Percentiles rank a stretch among this genome's conserved stretches.
phyloP scores from a whole-genome alignment of 35 echinoderm and acorn worm species.

The Holothuria glaberrima region DNA sequence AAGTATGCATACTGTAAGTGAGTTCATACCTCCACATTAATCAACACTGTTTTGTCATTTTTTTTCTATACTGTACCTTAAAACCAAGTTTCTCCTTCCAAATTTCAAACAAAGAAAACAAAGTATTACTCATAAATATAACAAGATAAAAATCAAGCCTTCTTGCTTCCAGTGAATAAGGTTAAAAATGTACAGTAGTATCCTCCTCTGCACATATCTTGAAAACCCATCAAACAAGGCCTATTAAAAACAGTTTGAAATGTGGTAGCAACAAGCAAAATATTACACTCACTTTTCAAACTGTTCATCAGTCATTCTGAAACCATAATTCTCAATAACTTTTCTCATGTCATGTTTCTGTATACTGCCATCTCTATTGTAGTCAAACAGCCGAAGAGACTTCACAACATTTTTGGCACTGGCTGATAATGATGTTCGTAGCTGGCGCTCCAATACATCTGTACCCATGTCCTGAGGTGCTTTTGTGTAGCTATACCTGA shows the following conservation, averaged over 20 bases:
- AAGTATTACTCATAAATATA: too few relatives aligned
- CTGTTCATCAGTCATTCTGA: slow-evolving; percentile 95
- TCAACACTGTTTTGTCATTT: too few relatives aligned
- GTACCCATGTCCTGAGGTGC: slow-evolving; percentile 97
- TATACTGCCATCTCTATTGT: slow-evolving; percentile 92
- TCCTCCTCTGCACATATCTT: background rate
- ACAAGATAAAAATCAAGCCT: too few relatives aligned
- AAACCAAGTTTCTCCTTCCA: too few relatives aligned
- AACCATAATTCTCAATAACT: slow-evolving; percentile 97
- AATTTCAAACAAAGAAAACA: too few relatives aligned
- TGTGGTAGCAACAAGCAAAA: background rate
- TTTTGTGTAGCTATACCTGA: slow-evolving; percentile 95
- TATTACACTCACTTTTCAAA: slow-evolving; percentile 80
- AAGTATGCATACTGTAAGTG: too few relatives aligned
- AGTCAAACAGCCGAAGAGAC: slow-evolving; percentile 87
- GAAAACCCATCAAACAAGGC: background rate
- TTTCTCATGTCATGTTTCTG: slow-evolving; percentile 97
- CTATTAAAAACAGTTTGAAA: background rate
- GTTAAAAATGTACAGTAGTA: too few relatives aligned
- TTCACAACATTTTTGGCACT: slow-evolving; percentile 91
- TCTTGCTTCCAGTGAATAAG: too few relatives aligned
- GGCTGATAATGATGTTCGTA: slow-evolving; percentile 64
- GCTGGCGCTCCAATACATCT: slow-evolving; percentile 87
- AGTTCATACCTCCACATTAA: too few relatives aligned
- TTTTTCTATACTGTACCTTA: too few relatives aligned